Evolutionary conservation across 2,797 vertebrate species (phyloP).

Genomic region (Poeciliopsis gracilis): DNA sequence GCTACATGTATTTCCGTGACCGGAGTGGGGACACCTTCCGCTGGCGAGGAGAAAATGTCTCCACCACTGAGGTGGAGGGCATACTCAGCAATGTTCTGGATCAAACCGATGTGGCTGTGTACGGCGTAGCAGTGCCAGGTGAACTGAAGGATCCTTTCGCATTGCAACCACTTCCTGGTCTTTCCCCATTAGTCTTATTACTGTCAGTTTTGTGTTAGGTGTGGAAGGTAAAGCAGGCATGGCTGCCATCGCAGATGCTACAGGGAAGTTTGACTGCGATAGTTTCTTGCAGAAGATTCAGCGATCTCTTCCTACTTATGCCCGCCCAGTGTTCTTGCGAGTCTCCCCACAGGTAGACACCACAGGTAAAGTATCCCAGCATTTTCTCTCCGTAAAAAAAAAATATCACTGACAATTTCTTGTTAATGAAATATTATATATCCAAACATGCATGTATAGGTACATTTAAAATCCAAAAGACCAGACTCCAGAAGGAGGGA

Average conservation of each 20-base stretch:
- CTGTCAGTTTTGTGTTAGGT: conserved; percentile 70
- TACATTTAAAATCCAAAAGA: conserved; percentile 97
- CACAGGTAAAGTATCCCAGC: conserved; percentile 81
- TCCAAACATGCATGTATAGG: conserved; percentile 69
- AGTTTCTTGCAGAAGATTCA: conserved; percentile 84
- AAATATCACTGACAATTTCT: not conserved
- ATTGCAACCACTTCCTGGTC: not conserved
- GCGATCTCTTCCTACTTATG: conserved; percentile 87
- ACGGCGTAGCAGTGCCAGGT: conserved; percentile 88
- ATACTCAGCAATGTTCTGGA: conserved; percentile 85
- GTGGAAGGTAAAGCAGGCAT: conserved; percentile 94
- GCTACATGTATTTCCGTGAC: conserved; percentile 94
- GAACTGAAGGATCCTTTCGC: conserved; percentile 6
- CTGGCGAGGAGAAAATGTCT: conserved; percentile 93
- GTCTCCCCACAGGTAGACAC: conserved; percentile 90
- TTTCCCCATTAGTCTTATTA: not conserved
- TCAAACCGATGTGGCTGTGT: conserved; percentile 90
- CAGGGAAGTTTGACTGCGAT: conserved; percentile 80
- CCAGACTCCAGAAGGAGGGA: conserved; percentile 87
- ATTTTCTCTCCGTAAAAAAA: not conserved
- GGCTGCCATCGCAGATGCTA: conserved; percentile 88
- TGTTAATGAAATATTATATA: not conserved
- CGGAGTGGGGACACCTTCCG: conserved; percentile 92
- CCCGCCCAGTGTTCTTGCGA: conserved; percentile 89
- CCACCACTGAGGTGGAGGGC: conserved; percentile 91